Base-by-base conservation (phyloP, 2,113 vertebrate species). In the Agelaius tricolor region DNA sequence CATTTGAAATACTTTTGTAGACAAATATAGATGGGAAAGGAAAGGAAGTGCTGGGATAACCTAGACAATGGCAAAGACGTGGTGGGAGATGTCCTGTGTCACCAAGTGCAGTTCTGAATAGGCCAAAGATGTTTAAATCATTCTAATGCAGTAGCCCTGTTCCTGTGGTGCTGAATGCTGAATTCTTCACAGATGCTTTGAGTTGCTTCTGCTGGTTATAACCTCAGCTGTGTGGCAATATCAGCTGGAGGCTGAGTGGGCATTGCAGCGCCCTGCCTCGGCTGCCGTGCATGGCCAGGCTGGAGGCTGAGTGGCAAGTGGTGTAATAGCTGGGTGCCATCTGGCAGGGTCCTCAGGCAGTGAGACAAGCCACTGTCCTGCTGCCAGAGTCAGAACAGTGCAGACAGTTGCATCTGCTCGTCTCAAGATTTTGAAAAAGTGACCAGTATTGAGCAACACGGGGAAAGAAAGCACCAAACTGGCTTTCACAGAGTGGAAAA, bases 381-480 rank as follows among this genome's bases (percentile, higher is more conserved):
- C 76, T 96, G 92, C 92, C 68, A 61, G 66, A 33, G 41, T 41
- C 39, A 82, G 88, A 80, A 1, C 22, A 88, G 72, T 41, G 68
- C 75, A 86, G 71, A 77, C 80, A 87, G 63, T 71, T 95, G 84
- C 68, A 83, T 92, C 87, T 94, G 93, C 89, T 87, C 8, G 3
- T 85, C 66, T 94, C 46, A 26, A 73, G 81, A 43, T 17, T 85
- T 91, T 58, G 22, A 37, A 57, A 46, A 87, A 75, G 41, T 80
- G 55, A 43, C 67, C 55, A 74, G 23, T 55, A 13, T 74, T n/a
- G 23, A 55, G 27, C 19, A 55, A 19, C 44, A 24, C 2, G 10
- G 62, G 44, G 33, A 49, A 66, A 67, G 20, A 30, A 91, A 63
- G 59, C 37, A 43, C 19, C 20, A 33, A 65, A 65, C 31, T 86